Evolutionary conservation across 2,888 invertebrate genomes (phyloP), one percentile per base, ranked within the genome.

Genomic region (Iphiclides podalirius): DNA sequence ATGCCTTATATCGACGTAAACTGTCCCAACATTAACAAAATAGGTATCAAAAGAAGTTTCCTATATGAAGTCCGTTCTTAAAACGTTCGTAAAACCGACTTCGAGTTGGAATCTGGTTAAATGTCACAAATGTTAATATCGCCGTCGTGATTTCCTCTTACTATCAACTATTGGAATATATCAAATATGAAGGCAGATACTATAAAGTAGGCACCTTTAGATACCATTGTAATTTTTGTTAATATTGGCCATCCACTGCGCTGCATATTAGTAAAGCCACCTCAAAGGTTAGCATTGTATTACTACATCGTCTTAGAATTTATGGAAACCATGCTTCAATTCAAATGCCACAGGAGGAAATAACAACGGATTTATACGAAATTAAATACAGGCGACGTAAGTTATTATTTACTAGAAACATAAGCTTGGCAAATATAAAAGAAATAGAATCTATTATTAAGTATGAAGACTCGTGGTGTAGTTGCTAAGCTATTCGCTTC

Each of bases 261-360:
- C 1, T 42, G 14, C 14, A 41, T 35, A 47, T 47, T 41, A 44
- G 28, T 50, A 26, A 23, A 35, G 33, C 38, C 9, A 36, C 23
- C 14, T 35, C 38, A 44, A 52, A 47, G 42, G 41, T 53, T 28
- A 52, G 47, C 36, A 55, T 58, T 59, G 55, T 52, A 39, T 55
- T 48, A 54, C 66, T 71, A 69, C 69, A 73, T 70, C 71, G 66
- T 69, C 64, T 57, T 62, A 53, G 58, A 61, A 68, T 68, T 72
- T 68, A 67, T 70, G 63, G 52, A 49, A 56, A 54, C 53, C 55
- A 47, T 47, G 51, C 36, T 40, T 46, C 56, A 53, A 55, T 59
- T 64, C 54, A 63, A 69, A 70, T 70, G 66, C 60, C 67, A 64
- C 50, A 56, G 17, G 38, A 47, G 55, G 47, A 47, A 31, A 31